Evolutionary conservation across 2,888 invertebrate species (phyloP), one percentile per base, ranked within the genome.

Genomic region (Macrophya alboannulata): DNA sequence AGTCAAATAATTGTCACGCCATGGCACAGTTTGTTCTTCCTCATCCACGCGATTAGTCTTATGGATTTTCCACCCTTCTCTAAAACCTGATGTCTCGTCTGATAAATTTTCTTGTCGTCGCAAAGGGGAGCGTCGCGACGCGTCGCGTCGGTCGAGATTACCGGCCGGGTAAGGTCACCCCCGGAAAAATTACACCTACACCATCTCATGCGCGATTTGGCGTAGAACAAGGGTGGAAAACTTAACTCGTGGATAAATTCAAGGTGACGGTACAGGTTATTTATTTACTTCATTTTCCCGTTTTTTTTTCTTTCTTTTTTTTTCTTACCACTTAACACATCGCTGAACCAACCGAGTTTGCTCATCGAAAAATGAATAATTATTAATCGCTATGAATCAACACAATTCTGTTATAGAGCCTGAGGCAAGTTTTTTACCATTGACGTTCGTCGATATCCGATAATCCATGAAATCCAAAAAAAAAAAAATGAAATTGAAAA

Each of bases 21-120:
- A 17, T 8, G 8, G 55, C 55, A 31, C 31, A 21, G 77, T 55
- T 77, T 55, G 31, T 55, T 31, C 5, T 55, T 51, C 10, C 74
- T 74, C 77, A 77, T 77, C 77, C 55, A 31, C 31, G 51, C 77
- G 51, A 77, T 77, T 31, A 77, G 77, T 51, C 55, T 51, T 55
- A 55, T 77, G 37, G 77, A 55, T 77, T 77, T 77, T 77, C 21
- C 55, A 17, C 77, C 77, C 31, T 51, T 37, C 31, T 31, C 5
- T 55, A 17, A 17, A 55, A 55, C 77, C 77, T 21, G 77, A 37
- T 77, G 55, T 77, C 55, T 77, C 40, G 51, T 77, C 37, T 77
- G 55, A 77, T 77, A 55, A 77, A 77, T 77, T 77, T 71, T 43
- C 40, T 55, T 31, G 31, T 31, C 77, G 25, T 74, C 45, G 43